phyloP scores from a whole-genome alignment of 2,113 vertebrate genomes.

The Martes martes region DNA sequence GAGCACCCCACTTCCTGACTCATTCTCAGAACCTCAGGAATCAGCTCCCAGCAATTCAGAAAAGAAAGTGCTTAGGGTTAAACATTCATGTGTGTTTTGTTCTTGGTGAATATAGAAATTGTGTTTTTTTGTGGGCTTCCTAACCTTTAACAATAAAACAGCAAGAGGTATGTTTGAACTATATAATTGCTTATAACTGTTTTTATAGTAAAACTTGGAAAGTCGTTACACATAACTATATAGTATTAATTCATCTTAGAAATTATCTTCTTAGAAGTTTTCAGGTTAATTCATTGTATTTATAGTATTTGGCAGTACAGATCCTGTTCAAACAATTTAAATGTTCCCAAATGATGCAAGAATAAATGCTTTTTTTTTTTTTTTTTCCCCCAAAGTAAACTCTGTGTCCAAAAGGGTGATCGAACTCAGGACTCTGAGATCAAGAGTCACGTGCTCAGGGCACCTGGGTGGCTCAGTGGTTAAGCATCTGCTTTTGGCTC shows the following conservation, averaged over 20 bases:
- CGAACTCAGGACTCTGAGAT: background rate
- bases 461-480: no score
- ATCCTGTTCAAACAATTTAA: background rate
- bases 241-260: background rate
- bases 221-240: background rate
- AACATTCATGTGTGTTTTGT: background rate
- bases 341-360: background rate
- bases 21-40: background rate
- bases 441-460: background rate
- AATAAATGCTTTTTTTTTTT: background rate
- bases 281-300: background rate
- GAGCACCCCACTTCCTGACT: background rate
- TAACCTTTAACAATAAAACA: constrained; percentile 8
- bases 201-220: background rate
- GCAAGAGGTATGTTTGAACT: background rate
- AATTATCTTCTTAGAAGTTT: background rate
- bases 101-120: background rate
- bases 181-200: background rate
- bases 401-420: background rate
- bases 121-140: background rate
- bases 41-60: background rate
- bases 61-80: background rate
- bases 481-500: no score
- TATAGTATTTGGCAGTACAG: background rate
- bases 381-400: background rate